These are phyloP conservation scores for Marmota flaviventris DNA, from an alignment of 2,113 vertebrate species.

Conservation along the genomic window DNA sequence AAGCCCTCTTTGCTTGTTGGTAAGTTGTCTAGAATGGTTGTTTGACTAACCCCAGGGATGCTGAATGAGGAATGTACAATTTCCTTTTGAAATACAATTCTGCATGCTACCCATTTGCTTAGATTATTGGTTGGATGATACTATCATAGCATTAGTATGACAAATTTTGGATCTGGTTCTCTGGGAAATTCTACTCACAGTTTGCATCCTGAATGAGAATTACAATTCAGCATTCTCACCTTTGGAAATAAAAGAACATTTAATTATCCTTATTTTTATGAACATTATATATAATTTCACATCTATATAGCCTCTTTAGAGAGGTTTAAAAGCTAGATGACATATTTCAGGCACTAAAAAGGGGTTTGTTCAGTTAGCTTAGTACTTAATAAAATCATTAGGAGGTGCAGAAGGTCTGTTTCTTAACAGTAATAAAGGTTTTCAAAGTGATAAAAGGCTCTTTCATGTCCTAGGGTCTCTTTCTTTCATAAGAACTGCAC, in stretches of 20 bases:
- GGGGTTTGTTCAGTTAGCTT: slow-evolving; percentile 49
- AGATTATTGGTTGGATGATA: not conserved
- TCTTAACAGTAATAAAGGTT: slow-evolving; percentile 64
- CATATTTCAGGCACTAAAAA: slow-evolving; percentile 64
- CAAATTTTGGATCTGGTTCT: slow-evolving; percentile 44
- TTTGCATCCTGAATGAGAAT: not conserved
- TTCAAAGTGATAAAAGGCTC: slow-evolving; percentile 71
- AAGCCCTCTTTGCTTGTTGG: not conserved
- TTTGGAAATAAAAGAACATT: slow-evolving; percentile 49
- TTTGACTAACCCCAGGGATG: not conserved
- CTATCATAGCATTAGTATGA: slow-evolving; percentile 32
- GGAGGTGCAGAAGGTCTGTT: slow-evolving; percentile 54
- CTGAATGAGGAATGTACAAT: not conserved
- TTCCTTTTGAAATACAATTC: slow-evolving; percentile 14
- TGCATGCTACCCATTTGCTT: not conserved
- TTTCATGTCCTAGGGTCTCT: slow-evolving; percentile 60
- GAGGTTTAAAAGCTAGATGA: slow-evolving; percentile 48
- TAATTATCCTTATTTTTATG: slow-evolving; percentile 52
- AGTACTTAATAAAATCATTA: slow-evolving; percentile 79
- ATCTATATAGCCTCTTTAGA: slow-evolving; percentile 36
- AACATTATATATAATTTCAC: slow-evolving; percentile 33
- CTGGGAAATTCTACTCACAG: slow-evolving; percentile 15
- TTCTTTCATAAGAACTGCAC: slow-evolving; percentile 57
- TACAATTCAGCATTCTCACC: not conserved
- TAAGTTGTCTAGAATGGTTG: not conserved